A percentile compares a stretch with the other conserved stretches of the same genome.
Conservation (phyloP, 2,113 vertebrate species). For the Podilymbus podiceps region DNA sequence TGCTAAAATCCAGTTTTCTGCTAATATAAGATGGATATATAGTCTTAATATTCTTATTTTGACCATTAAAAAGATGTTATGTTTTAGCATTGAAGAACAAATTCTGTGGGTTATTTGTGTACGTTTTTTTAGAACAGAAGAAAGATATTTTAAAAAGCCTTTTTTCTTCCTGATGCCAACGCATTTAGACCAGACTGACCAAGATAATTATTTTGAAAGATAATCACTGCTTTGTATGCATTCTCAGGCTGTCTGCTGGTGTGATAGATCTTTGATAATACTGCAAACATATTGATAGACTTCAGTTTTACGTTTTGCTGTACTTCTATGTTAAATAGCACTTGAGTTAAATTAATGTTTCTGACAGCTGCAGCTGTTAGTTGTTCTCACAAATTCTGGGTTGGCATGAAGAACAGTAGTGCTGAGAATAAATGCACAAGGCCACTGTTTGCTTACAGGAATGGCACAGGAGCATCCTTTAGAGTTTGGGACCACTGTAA, state of each 20-base stretch:
- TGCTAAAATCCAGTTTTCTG: not conserved
- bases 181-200: constrained; percentile 15
- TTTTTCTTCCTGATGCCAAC: constrained; percentile 13
- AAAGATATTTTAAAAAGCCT: not conserved
- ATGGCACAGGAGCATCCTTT: not conserved
- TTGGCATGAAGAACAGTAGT: not conserved
- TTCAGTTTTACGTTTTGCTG: not conserved
- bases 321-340: not conserved
- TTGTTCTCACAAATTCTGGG: not conserved
- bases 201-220: not conserved
- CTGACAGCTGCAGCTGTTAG: not conserved
- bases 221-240: not conserved
- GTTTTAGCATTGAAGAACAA: no score
- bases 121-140: not conserved
- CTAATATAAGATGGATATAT: not conserved
- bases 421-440: not conserved
- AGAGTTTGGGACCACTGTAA: not conserved
- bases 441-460: not conserved
- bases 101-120: not conserved
- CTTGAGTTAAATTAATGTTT: not conserved
- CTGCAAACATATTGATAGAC: not conserved
- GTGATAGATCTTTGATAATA: not conserved
- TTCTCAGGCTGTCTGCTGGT: not conserved
- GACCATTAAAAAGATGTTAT: not conserved
- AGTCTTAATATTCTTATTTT: not conserved